These are phyloP conservation scores for Rhagonycha lutea DNA, from an alignment of 2,888 invertebrate species.

Conservation along the genomic window DNA sequence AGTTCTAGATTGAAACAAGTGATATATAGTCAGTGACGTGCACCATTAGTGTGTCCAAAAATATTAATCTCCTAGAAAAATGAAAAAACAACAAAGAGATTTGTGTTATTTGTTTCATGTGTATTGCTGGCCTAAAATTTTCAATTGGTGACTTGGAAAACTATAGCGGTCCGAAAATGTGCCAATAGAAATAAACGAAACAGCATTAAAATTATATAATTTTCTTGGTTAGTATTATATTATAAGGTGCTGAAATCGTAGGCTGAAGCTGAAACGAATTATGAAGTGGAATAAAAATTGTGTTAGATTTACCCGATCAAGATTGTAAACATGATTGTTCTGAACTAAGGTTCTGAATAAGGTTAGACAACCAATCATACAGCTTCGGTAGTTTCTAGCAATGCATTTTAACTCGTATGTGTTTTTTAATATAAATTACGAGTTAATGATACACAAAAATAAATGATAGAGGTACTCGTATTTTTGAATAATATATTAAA, in stretches of 20 bases:
- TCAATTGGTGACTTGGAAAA: neutral
- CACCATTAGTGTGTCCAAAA: constrained; percentile 59
- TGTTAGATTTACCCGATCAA: too few relatives aligned
- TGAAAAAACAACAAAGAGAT: constrained; percentile 49
- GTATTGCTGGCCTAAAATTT: constrained; percentile 11
- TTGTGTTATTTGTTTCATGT: constrained; percentile 39
- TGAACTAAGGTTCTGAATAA: neutral
- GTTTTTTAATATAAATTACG: neutral
- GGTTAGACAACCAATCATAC: neutral
- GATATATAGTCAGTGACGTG: constrained; percentile 59
- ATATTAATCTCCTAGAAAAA: constrained; percentile 58
- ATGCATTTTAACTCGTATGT: neutral
- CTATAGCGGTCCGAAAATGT: neutral
- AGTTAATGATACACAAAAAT: too few relatives aligned
- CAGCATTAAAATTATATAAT: neutral
- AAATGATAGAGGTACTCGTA: too few relatives aligned
- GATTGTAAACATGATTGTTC: too few relatives aligned
- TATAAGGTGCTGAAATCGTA: neutral
- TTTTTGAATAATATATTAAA: too few relatives aligned
- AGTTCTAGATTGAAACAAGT: constrained; percentile 58
- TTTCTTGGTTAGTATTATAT: neutral
- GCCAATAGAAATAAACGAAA: neutral
- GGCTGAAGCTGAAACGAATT: neutral
- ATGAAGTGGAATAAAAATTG: neutral
- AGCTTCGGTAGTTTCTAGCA: neutral